These are phyloP conservation scores for Oxyscelio sp. DNA, from an alignment of 2,888 invertebrate genomes.

Conservation along the genomic window DNA sequence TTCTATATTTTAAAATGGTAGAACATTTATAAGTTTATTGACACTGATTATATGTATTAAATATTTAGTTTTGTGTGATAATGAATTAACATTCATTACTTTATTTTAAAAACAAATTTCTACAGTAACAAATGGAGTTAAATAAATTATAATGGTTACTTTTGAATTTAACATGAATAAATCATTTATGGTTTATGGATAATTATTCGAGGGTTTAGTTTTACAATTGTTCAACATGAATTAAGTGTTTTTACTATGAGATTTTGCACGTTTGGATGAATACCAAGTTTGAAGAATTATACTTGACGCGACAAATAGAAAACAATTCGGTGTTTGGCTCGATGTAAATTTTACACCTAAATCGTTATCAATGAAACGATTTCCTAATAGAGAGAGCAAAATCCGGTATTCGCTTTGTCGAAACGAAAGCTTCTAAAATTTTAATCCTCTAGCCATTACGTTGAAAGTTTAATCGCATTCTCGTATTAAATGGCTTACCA, in stretches of 20 bases:
- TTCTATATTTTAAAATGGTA: no score
- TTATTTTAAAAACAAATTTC: no score
- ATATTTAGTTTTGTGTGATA: no score
- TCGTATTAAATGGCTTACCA: slow-evolving; percentile 66
- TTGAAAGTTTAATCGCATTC: slow-evolving; percentile 71
- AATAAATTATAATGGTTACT: no score
- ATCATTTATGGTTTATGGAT: not conserved
- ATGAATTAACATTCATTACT: no score
- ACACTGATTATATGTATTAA: no score
- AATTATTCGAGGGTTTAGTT: not conserved
- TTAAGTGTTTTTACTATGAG: not conserved
- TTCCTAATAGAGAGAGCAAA: slow-evolving; percentile 67
- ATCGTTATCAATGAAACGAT: slow-evolving; percentile 68
- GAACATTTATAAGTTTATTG: no score
- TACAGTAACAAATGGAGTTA: no score
- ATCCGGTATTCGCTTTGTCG: slow-evolving; percentile 66
- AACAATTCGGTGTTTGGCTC: slow-evolving; percentile 23
- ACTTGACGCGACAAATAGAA: not conserved
- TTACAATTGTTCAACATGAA: not conserved
- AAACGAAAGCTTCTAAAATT: slow-evolving; percentile 70
- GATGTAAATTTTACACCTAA: slow-evolving; percentile 54
- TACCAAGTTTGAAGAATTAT: slow-evolving; percentile 29
- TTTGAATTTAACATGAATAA: no score
- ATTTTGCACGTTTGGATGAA: slow-evolving; percentile 2
- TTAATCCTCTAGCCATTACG: slow-evolving; percentile 67